Conservation (phyloP, 2,888 invertebrate genomes). For the Aethes cnicana region DNA sequence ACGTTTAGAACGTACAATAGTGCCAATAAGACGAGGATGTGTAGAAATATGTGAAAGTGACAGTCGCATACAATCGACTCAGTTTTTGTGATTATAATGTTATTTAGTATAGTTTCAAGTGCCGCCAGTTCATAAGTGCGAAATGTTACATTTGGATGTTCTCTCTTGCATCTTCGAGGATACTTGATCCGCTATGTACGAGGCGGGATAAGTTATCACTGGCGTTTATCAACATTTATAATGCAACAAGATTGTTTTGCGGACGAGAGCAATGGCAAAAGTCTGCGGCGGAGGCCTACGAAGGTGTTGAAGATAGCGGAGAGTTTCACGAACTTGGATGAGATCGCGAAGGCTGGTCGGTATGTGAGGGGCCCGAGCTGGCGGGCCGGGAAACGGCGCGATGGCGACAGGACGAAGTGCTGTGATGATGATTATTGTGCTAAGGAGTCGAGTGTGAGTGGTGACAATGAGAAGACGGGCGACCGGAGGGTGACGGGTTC, state of each 20-base stretch:
- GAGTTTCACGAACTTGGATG: slow-evolving; percentile 79
- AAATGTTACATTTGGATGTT: slow-evolving; percentile 57
- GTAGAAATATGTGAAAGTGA: slow-evolving; percentile 72
- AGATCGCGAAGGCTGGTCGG: slow-evolving; percentile 72
- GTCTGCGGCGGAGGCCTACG: slow-evolving; percentile 75
- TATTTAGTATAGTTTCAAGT: slow-evolving; percentile 68
- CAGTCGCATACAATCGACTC: slow-evolving; percentile 63
- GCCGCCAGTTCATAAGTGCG: slow-evolving; percentile 61
- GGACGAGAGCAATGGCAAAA: slow-evolving; percentile 68
- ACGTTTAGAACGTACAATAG: slow-evolving; percentile 43
- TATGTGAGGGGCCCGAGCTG: slow-evolving; percentile 74
- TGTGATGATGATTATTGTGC: slow-evolving; percentile 69
- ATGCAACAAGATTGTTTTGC: slow-evolving; percentile 74
- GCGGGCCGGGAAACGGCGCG: slow-evolving; percentile 61
- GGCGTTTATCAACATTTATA: slow-evolving; percentile 62
- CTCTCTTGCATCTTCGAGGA: slow-evolving; percentile 56
- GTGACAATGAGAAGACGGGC: slow-evolving; percentile 72
- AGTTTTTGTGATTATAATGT: slow-evolving; percentile 68
- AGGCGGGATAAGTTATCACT: slow-evolving; percentile 63
- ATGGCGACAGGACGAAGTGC: slow-evolving; percentile 69
- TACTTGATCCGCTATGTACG: slow-evolving; percentile 71
- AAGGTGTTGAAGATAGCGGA: slow-evolving; percentile 80
- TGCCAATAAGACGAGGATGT: slow-evolving; percentile 57
- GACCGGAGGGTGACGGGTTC: slow-evolving; percentile 74
- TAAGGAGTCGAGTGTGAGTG: slow-evolving; percentile 78